Evolutionary conservation across 2,888 invertebrate species (phyloP), one percentile per base, ranked within the genome.

Genomic region (Nebria salina): DNA sequence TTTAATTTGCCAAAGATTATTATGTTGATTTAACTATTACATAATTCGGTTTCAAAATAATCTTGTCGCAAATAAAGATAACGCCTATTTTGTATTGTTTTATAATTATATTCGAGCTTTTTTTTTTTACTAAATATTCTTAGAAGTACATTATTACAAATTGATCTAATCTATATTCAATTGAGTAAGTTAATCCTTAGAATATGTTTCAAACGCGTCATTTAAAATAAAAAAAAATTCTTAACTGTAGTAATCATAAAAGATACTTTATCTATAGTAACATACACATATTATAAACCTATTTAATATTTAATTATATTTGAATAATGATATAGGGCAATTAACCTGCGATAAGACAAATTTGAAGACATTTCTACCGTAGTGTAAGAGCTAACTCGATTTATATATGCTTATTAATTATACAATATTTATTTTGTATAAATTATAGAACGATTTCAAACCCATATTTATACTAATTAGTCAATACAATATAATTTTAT

Each of bases 331-430:
- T 54, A 54, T 54, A 13, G 54, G 8, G 54, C 8, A 54, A 54
- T 54, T 54, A 54, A 54, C 54, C 54, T 54, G 2, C n/a, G 26
- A 68, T 68, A 68, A 68, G 26, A 68, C 68, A 11, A n/a, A 68
- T 13, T 68, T 68, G 11, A n/a, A 68, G 26, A n/a, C 7, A 54
- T 54, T 5, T 54, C 54, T 54, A 7, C 34, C 5, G 34, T 34
- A 34, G 34, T 5, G 20, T 20, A 20, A 20, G 20, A 20, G 20
- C 20, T 20, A 34, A 1, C 2, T 1, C 34, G 34, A 34, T 34
- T 34, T 34, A 34, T 34, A 34, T 34, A 1, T 34, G 34, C 2
- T 4, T 34, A 4, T 4, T 34, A 34, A 2, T 34, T 34, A 34
- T 34, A 34, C 34, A 34, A 34, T 1, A 34, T 1, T 34, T 34